Percentiles rank a stretch among this genome's conserved stretches.
Conservation (phyloP, 1,140 invertebrate species). For the Trinorchestia longiramus region DNA sequence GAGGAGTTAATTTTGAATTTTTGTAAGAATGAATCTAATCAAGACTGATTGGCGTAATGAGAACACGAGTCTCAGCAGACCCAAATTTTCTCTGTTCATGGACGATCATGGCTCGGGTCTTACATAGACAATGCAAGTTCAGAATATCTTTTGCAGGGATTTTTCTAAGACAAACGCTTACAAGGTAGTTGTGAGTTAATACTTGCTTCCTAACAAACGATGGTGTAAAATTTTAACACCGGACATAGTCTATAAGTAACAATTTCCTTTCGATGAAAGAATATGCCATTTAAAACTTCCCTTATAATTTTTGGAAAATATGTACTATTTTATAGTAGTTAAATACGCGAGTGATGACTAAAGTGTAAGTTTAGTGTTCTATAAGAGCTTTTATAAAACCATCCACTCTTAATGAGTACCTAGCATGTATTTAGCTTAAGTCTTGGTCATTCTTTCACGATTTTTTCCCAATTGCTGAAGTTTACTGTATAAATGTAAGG, state of each 20-base stretch:
- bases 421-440: conserved; percentile 29
- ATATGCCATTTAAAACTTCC: neutral
- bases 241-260: neutral
- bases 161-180: neutral
- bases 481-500: conserved; percentile 41
- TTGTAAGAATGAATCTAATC: neutral
- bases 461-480: neutral
- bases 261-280: neutral
- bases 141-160: no score
- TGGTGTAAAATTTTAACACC: neutral
- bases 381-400: conserved; percentile 50
- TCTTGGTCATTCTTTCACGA: neutral
- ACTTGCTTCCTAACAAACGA: neutral
- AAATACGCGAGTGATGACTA: neutral
- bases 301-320: neutral
- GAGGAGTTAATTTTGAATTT: neutral
- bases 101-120: neutral
- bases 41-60: neutral
- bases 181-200: neutral
- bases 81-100: neutral
- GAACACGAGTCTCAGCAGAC: neutral
- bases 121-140: no score
- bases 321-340: neutral
- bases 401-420: conserved; percentile 44
- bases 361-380: conserved; percentile 19